These are phyloP conservation scores for Blastobasis adustella DNA, from an alignment of 2,888 invertebrate genomes.

Conservation along the genomic window DNA sequence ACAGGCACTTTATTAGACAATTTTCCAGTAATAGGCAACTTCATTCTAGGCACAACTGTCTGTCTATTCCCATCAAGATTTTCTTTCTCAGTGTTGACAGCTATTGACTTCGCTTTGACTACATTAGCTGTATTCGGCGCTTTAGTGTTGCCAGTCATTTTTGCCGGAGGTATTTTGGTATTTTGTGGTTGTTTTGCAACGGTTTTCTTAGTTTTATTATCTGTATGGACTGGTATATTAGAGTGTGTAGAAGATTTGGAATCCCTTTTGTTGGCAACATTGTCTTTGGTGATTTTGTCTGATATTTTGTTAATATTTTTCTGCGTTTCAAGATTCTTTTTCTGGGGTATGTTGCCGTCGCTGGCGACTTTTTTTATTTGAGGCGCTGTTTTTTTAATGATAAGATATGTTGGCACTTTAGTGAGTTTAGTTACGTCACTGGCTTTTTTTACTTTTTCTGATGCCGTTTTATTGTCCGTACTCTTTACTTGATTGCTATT, in stretches of 20 bases:
- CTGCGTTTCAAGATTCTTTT: background rate
- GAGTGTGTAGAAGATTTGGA: too few relatives aligned
- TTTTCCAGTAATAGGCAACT: constrained; percentile 12
- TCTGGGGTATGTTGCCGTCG: background rate
- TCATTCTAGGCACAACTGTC: background rate
- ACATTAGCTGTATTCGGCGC: background rate
- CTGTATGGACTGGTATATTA: background rate
- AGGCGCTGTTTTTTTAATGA: too few relatives aligned
- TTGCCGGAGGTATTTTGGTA: background rate
- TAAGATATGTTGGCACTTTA: too few relatives aligned
- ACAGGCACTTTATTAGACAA: constrained; percentile 25
- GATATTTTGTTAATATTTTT: background rate
- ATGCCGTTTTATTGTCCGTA: too few relatives aligned
- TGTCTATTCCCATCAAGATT: constrained; percentile 12
- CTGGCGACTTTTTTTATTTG: too few relatives aligned
- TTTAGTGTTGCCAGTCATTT: constrained; percentile 7
- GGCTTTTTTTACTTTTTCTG: background rate
- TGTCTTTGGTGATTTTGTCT: background rate
- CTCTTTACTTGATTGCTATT: too few relatives aligned
- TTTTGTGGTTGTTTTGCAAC: background rate
- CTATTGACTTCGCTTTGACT: background rate
- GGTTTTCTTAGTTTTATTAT: background rate
- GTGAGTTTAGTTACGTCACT: background rate
- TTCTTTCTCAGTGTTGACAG: constrained; percentile 15
- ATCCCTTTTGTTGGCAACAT: background rate